Evolutionary conservation across 2,113 vertebrate species (phyloP).

Genomic region (Sarotherodon lohbergeri): DNA sequence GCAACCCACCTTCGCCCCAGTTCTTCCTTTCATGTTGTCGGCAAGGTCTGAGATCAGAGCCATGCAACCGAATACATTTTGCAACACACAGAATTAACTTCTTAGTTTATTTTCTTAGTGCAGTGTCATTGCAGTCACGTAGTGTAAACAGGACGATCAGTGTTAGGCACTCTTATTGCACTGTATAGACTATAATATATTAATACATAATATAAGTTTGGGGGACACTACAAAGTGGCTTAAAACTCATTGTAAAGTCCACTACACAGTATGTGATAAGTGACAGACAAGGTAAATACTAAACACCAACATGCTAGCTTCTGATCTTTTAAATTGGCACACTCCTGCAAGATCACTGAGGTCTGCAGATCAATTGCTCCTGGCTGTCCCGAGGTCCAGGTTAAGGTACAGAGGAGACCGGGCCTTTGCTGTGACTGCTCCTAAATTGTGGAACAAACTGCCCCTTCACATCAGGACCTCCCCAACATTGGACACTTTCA

Average conservation of each 20-base stretch:
- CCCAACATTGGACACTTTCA: neutral
- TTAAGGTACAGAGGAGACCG: neutral
- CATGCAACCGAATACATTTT: neutral
- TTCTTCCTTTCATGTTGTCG: neutral
- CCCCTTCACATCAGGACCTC: neutral
- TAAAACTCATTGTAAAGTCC: neutral
- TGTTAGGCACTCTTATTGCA: neutral
- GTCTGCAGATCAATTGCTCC: neutral
- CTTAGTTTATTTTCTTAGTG: neutral
- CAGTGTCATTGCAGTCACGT: neutral
- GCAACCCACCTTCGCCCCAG: neutral
- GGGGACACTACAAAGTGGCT: neutral
- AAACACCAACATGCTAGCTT: neutral
- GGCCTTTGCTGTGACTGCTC: neutral
- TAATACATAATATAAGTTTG: neutral
- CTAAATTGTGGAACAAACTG: neutral
- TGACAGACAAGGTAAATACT: neutral
- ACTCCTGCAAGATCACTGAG: neutral
- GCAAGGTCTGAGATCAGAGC: neutral
- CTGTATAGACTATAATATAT: neutral
- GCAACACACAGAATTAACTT: neutral
- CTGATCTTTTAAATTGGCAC: neutral
- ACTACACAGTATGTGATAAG: neutral
- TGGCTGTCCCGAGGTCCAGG: neutral
- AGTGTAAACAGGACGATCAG: neutral